A percentile compares a stretch with the other conserved stretches of the same genome.
These are phyloP conservation scores for Nycticorax nycticorax DNA, from an alignment of 2,113 vertebrate species.

Conservation along the genomic window DNA sequence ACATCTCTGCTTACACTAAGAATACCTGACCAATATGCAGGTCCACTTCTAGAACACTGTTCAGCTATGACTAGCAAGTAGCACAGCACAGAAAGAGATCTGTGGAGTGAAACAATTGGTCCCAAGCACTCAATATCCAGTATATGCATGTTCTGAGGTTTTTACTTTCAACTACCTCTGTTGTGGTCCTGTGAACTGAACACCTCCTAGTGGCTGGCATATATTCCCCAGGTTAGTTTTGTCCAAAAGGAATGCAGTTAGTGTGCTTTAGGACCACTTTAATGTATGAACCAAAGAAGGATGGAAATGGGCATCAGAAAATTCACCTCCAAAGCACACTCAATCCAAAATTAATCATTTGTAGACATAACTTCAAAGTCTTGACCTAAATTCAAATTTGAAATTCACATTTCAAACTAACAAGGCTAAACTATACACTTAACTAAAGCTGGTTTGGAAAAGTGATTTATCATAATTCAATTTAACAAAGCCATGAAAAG, in stretches of 20 bases:
- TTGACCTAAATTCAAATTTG: neutral
- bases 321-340: neutral
- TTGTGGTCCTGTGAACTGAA: neutral
- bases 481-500: neutral
- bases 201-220: neutral
- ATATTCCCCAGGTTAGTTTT: rapidly evolving
- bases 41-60: neutral
- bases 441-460: neutral
- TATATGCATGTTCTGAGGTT: neutral
- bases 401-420: neutral
- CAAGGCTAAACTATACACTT: neutral
- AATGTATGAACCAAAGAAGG: neutral
- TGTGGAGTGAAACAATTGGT: neutral
- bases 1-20: neutral
- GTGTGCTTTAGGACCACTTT: neutral
- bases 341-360: neutral
- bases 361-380: neutral
- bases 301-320: neutral
- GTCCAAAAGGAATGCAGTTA: neutral
- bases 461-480: neutral
- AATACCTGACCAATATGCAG: neutral
- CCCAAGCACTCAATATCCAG: neutral
- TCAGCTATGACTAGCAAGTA: neutral
- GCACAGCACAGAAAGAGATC: neutral
- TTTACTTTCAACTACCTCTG: neutral